These are phyloP conservation scores for Minunthozetes semirufus DNA, from an alignment of 2,888 invertebrate species.

Conservation along the genomic window DNA sequence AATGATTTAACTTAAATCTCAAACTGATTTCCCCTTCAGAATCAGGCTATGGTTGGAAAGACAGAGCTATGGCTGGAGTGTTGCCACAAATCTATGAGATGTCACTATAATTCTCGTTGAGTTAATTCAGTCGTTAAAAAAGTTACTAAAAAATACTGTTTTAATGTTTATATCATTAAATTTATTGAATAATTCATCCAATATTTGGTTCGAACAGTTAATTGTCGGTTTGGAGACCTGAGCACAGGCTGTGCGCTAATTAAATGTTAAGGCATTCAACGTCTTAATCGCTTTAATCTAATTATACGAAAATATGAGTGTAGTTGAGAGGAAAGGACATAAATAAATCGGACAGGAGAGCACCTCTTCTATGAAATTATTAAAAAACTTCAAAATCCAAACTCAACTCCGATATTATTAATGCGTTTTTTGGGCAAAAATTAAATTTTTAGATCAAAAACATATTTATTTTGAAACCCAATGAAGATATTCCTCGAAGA, in stretches of 20 bases:
- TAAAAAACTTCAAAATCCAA: too few relatives aligned
- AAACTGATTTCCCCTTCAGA: too few relatives aligned
- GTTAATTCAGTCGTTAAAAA: background rate
- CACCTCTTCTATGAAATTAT: too few relatives aligned
- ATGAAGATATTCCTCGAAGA: too few relatives aligned
- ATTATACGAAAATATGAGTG: too few relatives aligned
- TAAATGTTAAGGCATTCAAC: background rate
- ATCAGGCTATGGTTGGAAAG: background rate
- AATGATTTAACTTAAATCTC: too few relatives aligned
- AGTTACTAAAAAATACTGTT: background rate
- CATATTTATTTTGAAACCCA: too few relatives aligned
- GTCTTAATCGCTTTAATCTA: background rate
- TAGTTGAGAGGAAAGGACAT: too few relatives aligned
- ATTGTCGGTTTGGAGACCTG: background rate
- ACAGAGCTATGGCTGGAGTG: background rate
- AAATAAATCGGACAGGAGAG: too few relatives aligned
- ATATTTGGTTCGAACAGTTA: background rate
- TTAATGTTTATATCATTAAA: background rate
- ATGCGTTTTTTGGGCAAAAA: too few relatives aligned
- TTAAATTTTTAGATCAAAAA: too few relatives aligned
- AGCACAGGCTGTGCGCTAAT: background rate
- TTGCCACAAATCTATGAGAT: background rate
- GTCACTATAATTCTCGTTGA: background rate
- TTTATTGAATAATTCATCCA: background rate
- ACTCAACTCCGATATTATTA: too few relatives aligned